phyloP scores from a whole-genome alignment of 2,888 invertebrate genomes.

The Ichneumon xanthorius region DNA sequence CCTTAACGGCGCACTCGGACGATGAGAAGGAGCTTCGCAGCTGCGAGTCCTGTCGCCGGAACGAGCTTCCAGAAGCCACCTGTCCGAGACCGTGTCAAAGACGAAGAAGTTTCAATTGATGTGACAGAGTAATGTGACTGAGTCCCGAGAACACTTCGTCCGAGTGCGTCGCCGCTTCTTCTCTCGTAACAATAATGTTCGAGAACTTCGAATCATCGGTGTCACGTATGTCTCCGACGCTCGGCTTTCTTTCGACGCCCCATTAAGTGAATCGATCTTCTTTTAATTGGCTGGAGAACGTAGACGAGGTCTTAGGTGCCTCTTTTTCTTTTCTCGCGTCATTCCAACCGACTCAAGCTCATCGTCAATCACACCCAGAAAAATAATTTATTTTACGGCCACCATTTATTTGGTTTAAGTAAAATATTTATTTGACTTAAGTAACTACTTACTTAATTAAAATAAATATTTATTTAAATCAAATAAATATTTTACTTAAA shows the following conservation, averaged over 20 bases:
- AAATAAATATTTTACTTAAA: too few relatives aligned
- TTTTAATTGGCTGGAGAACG: conserved; percentile 29
- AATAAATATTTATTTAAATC: too few relatives aligned
- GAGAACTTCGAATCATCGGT: conserved; percentile 12
- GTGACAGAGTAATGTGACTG: conserved; percentile 16
- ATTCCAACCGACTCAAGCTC: neutral
- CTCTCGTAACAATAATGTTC: conserved; percentile 4
- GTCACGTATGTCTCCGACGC: conserved; percentile 20
- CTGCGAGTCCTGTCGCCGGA: conserved; percentile 10
- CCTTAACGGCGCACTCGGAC: conserved; percentile 2
- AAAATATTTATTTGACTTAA: too few relatives aligned
- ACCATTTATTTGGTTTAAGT: too few relatives aligned
- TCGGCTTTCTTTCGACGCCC: conserved; percentile 26
- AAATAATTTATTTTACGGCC: too few relatives aligned
- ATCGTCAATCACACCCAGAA: conserved; percentile 23
- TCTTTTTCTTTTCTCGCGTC: neutral
- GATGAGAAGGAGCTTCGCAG: neutral
- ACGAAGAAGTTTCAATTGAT: conserved; percentile 25
- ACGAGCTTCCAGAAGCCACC: conserved; percentile 11
- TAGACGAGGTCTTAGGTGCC: neutral
- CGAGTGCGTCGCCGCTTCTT: conserved; percentile 1
- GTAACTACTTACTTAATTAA: too few relatives aligned
- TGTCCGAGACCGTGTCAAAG: neutral
- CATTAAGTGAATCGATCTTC: conserved; percentile 20
- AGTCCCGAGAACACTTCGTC: conserved; percentile 8